Base-by-base conservation (phyloP, 2,888 invertebrate species). In the Eristalinus aeneus region DNA sequence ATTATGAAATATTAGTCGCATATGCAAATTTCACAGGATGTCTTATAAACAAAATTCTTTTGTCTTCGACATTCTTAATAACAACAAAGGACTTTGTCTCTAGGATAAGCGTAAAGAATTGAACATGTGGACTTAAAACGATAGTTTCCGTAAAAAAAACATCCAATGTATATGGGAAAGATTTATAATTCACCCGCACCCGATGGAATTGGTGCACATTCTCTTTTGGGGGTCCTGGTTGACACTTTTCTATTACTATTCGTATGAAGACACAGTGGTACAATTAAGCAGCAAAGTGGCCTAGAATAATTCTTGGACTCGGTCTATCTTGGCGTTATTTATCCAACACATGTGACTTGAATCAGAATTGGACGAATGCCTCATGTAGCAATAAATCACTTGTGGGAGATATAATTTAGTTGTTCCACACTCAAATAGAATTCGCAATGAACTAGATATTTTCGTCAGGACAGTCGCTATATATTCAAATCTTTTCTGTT, bases 1-100 rank as follows among this genome's bases (percentile, higher is more conserved):
- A 71, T 86, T 82, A 82, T 86, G 86, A 77, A 86, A 82, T 86
- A 86, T 86, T 46, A 71, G 9, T 23, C 22, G 23, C 74, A 78
- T 82, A 86, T 86, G 86, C 82, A 82, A 82, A 86, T 86, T 81
- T 73, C 8, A 27, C 31, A 63, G 31, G 31, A 61, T 20, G 39
- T 31, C 31, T 39, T 54, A 27, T 32, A 77, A 54, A 31, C 46
- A 32, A 71, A 16, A 16, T 65, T 12, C 32, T 58, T 67, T 76
- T 76, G 32, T 53, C 54, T 65, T n/a, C 4, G 16, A 16, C 23
- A 56, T 68, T 76, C 56, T 67, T 74, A n/a, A n/a, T 20, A 31
- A 56, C 9, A 58, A 31, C 3, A 56, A 56, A 4, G n/a, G 11
- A 9, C 53, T 36, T 16, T 10, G 58, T 20, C 20, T 27, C 32